phyloP scores from a whole-genome alignment of 1,140 invertebrate genomes.

The Camponotus vicinus region DNA sequence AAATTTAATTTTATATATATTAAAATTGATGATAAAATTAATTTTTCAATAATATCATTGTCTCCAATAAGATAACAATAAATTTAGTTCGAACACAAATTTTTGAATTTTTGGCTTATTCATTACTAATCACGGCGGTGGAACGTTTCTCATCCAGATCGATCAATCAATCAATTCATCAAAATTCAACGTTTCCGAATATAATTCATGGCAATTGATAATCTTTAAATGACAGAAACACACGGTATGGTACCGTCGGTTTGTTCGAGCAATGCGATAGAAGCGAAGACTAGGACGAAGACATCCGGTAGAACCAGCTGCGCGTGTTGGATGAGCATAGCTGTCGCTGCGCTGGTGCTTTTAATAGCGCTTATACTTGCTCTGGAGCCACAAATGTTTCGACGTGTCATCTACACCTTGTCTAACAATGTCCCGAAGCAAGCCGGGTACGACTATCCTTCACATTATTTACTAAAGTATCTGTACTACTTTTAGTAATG shows the following conservation, averaged over 20 bases:
- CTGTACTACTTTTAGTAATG: slow-evolving; percentile 25
- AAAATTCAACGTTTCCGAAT: slow-evolving; percentile 12
- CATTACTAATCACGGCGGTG: slow-evolving; percentile 73
- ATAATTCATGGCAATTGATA: slow-evolving; percentile 77
- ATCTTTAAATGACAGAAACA: slow-evolving; percentile 82
- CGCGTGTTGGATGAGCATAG: slow-evolving; percentile 81
- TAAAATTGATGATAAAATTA: slow-evolving; percentile 15
- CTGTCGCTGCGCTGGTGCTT: slow-evolving; percentile 79
- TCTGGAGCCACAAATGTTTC: slow-evolving; percentile 82
- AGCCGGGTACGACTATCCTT: slow-evolving; percentile 83
- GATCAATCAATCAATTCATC: slow-evolving; percentile 22
- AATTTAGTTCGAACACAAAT: background rate
- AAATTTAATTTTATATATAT: slow-evolving; percentile 8
- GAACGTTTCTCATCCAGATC: slow-evolving; percentile 41
- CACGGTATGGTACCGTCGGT: slow-evolving; percentile 77
- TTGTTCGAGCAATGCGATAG: slow-evolving; percentile 79
- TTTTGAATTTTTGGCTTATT: slow-evolving; percentile 55
- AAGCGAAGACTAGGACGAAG: slow-evolving; percentile 79
- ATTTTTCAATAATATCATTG: background rate
- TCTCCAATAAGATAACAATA: background rate
- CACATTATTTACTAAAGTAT: slow-evolving; percentile 70
- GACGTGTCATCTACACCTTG: slow-evolving; percentile 79
- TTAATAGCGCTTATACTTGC: slow-evolving; percentile 83
- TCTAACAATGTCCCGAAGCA: slow-evolving; percentile 83
- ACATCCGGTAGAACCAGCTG: slow-evolving; percentile 79